These are phyloP conservation scores for Acleris sparsana DNA, from an alignment of 2,888 invertebrate genomes.

Conservation along the genomic window DNA sequence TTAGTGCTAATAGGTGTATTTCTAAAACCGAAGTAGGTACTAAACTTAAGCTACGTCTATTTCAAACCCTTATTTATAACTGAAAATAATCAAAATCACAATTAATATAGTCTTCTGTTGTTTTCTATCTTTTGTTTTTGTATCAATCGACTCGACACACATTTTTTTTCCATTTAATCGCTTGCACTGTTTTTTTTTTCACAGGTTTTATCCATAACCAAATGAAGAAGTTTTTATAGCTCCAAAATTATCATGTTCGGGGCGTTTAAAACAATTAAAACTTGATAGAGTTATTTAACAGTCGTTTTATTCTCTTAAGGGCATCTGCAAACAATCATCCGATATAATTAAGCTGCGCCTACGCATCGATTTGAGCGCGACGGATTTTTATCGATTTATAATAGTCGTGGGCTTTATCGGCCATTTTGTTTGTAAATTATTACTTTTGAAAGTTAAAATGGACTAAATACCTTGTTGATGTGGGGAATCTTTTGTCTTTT, in stretches of 20 bases:
- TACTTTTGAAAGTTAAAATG: constrained; percentile 39
- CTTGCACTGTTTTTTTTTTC: too few relatives aligned
- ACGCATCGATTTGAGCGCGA: constrained; percentile 24
- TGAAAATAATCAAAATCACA: too few relatives aligned
- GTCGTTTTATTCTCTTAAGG: constrained; percentile 16
- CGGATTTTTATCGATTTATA: constrained; percentile 38
- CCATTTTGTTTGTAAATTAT: constrained; percentile 35
- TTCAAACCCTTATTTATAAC: too few relatives aligned
- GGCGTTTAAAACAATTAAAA: constrained; percentile 13
- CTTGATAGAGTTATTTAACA: constrained; percentile 20
- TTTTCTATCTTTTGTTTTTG: too few relatives aligned
- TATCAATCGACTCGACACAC: too few relatives aligned
- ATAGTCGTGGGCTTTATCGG: constrained; percentile 39
- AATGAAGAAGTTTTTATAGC: too few relatives aligned
- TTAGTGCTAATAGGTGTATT: too few relatives aligned
- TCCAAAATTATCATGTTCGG: not conserved
- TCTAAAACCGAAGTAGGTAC: too few relatives aligned
- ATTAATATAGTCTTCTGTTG: too few relatives aligned
- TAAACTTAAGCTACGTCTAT: too few relatives aligned
- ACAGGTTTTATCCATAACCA: too few relatives aligned
- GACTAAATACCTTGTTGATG: constrained; percentile 22
- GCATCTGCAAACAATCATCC: constrained; percentile 23
- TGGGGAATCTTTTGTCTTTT: constrained; percentile 24
- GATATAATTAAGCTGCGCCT: constrained; percentile 21
- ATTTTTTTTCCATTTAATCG: too few relatives aligned